Percentiles rank a stretch among this genome's conserved stretches.
Conservation (phyloP, 1,140 invertebrate species). For the Teleopsis dalmanni region DNA sequence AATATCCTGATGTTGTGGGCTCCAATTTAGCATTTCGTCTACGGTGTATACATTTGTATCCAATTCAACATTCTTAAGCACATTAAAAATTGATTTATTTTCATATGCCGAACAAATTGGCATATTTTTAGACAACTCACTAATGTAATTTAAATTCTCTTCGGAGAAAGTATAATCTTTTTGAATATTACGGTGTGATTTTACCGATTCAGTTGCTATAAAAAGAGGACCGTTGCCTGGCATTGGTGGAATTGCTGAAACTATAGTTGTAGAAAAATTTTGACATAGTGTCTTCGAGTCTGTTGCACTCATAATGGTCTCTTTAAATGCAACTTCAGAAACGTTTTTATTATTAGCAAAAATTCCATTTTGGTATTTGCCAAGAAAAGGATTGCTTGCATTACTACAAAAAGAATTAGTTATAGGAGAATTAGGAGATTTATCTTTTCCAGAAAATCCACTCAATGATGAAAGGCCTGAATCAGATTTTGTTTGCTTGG, state of each 20-base stretch:
- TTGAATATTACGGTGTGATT: too few species aligned
- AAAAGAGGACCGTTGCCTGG: too few species aligned
- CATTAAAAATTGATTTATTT: slow-evolving; percentile 39
- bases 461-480: slow-evolving; percentile 79
- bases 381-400: slow-evolving; percentile 10
- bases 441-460: slow-evolving; percentile 74
- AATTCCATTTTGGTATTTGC: slow-evolving; percentile 18
- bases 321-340: too few species aligned
- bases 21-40: slow-evolving; percentile 27
- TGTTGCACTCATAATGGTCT: too few species aligned
- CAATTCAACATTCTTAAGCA: slow-evolving; percentile 1
- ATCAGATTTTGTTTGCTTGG: slow-evolving; percentile 66
- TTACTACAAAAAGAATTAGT: neutral
- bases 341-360: too few species aligned
- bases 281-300: too few species aligned
- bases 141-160: slow-evolving; percentile 40
- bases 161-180: slow-evolving; percentile 27
- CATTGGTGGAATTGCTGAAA: too few species aligned
- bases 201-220: too few species aligned
- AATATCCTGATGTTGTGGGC: slow-evolving; percentile 11
- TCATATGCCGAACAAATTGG: slow-evolving; percentile 41
- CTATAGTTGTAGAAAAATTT: too few species aligned
- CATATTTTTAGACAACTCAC: slow-evolving; percentile 40
- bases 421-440: slow-evolving; percentile 65
- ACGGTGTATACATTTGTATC: slow-evolving; percentile 13